Conservation (phyloP, 1,140 invertebrate species). For the Pseudomyrmex pallidus region DNA sequence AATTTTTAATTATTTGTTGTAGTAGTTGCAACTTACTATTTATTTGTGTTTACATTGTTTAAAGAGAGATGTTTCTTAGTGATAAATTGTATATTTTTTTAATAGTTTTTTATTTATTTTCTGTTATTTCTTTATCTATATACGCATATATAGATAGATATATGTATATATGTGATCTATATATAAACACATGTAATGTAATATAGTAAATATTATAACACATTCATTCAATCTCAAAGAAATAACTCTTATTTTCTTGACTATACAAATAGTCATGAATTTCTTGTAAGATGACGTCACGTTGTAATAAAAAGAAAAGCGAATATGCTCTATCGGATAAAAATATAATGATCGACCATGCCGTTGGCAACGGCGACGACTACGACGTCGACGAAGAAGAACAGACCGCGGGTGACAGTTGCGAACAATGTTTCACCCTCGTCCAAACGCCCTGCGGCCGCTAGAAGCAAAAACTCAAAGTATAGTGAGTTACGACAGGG, state of each 20-base stretch:
- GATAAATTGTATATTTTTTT: neutral
- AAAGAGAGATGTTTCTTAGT: too few species aligned
- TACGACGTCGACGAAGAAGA: constrained; percentile 31
- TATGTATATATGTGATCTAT: too few species aligned
- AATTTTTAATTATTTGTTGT: neutral
- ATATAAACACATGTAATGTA: too few species aligned
- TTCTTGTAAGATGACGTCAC: constrained; percentile 50
- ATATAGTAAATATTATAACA: neutral
- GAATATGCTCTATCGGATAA: constrained; percentile 57
- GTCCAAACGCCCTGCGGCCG: constrained; percentile 42
- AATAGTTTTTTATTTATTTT: neutral
- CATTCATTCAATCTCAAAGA: too few species aligned
- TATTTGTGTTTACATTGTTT: neutral
- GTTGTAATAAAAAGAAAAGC: neutral
- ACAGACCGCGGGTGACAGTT: constrained; percentile 34
- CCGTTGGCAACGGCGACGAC: constrained; percentile 18
- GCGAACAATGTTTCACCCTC: constrained; percentile 48
- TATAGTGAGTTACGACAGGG: constrained; percentile 60
- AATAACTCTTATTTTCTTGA: neutral
- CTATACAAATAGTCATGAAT: constrained; percentile 15
- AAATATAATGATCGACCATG: constrained; percentile 67
- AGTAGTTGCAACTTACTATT: neutral
- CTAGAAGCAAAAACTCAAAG: constrained; percentile 46
- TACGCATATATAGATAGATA: too few species aligned
- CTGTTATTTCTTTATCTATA: neutral